Base-by-base conservation (phyloP, 2,113 vertebrate genomes). In the Pachycephala philippinensis region DNA sequence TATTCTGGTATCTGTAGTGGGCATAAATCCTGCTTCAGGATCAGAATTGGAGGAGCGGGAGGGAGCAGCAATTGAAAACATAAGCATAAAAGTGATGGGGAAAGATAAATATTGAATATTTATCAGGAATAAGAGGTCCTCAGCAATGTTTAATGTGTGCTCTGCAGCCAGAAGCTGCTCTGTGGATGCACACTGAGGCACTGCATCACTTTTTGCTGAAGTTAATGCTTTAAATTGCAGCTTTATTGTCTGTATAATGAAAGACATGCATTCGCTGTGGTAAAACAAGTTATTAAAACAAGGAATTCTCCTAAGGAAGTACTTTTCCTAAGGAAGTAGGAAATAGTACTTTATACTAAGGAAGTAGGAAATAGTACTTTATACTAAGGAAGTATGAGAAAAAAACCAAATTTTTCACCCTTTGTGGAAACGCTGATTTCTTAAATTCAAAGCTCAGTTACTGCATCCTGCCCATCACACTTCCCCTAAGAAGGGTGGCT, bases 401-500 rank as follows among this genome's bases (percentile, higher is more conserved):
- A 71, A 77, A 80, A 31, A 1, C 1, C 26, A n/a, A 8, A 9
- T 40, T 66, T 76, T 52, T 31, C 39, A 54, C 6, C 8, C 12
- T 74, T 57, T 74, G 22, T 37, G 84, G 42, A 57, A 92, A 61
- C 14, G 18, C 13, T 52, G 30, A 33, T 70, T 74, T 84, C 39
- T 50, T 69, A 69, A 89, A 69, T 60, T 57, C 57, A 8, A 21
- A 27, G 18, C 1, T 1, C 15, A 31, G 8, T 68, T 39, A 6
- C 14, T 65, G 6, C 22, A 7, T 23, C 10, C 9, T 70, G 21
- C 27, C 1, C 0, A 26, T 53, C 30, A 28, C 45, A 1, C 11
- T 75, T 31, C 39, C 24, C 13, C n/a, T 23, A 3, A 75, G 44
- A 63, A 47, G 33, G 22, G 0, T 17, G n/a, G 10, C 8, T 35